Percentiles rank a stretch among this genome's conserved stretches.
phyloP scores from a whole-genome alignment of 2,888 invertebrate genomes.

The Atrina japonica region DNA sequence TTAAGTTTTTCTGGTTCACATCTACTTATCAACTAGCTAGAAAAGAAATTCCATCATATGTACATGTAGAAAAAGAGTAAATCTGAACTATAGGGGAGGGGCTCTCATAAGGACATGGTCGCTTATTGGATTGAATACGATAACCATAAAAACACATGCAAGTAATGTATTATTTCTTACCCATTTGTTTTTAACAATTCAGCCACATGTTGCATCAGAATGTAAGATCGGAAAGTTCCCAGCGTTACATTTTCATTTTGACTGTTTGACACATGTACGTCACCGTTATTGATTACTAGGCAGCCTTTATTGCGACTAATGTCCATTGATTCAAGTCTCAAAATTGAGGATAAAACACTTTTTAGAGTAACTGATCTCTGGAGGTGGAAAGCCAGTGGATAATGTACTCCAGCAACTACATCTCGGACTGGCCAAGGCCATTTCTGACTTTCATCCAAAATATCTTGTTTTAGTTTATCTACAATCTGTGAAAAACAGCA shows the following conservation, averaged over 20 bases:
- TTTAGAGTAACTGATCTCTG: constrained; percentile 23
- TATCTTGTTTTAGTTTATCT: constrained; percentile 10
- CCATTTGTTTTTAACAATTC: constrained; percentile 51
- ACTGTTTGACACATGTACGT: not conserved
- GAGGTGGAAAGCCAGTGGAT: constrained; percentile 33
- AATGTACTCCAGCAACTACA: constrained; percentile 19
- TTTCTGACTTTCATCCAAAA: constrained; percentile 7
- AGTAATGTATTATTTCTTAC: constrained; percentile 44
- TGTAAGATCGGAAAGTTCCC: constrained; percentile 19
- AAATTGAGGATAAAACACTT: constrained; percentile 17
- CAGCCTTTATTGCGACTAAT: not conserved
- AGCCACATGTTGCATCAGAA: constrained; percentile 51
- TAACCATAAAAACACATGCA: not conserved
- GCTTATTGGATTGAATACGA: too few species aligned
- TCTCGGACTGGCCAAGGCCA: constrained; percentile 16
- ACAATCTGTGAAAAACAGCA: constrained; percentile 5
- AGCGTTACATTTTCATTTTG: constrained; percentile 1
- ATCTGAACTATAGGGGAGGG: too few species aligned
- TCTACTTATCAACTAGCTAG: too few species aligned
- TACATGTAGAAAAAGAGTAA: too few species aligned
- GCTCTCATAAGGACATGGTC: too few species aligned
- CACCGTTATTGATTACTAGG: not conserved
- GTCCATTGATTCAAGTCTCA: not conserved
- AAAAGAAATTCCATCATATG: too few species aligned
- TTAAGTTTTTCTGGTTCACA: too few species aligned